Base-by-base conservation (phyloP, 2,888 invertebrate species). In the Drosophila tanythrix region DNA sequence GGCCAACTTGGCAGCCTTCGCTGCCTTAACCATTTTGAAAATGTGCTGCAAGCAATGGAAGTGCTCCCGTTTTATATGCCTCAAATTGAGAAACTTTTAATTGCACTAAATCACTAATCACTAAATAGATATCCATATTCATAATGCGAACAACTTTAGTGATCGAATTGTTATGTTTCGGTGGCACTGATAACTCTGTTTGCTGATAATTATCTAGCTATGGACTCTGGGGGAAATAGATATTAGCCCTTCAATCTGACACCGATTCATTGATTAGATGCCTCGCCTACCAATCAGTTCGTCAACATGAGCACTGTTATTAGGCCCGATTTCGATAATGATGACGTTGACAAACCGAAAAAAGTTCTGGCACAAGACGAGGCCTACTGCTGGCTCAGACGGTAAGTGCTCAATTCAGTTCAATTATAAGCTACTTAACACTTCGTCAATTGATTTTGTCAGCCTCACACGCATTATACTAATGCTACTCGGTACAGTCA, bases 101-200 rank as follows among this genome's bases (percentile, higher is more conserved):
- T 82, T 74, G 67, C 31, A 48, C 51, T 38, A 33, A 33, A 33
- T 33, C 33, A 33, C 10, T 33, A 11, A 61, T 59, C 43, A n/a
- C 6, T 18, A 43, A 21, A 48, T 40, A n/a, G 27, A 38, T 25
- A 56, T 55, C 4, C 13, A n/a, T 52, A 60, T 79, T 69, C 85
- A 88, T 89, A 88, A 89, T 25, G 40, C 51, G n/a, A 53, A 76
- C 83, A 74, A 68, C 56, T 25, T 15, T 35, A 72, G 71, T 83
- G 87, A 84, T 84, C 77, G 88, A 84, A 75, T 89, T 69, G 73
- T 90, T 89, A 67, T 83, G 81, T 81, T 81, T 70, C 25, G 48
- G 59, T 35, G n/a, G 52, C 35, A 29, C 63, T 57, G 90, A 89
- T 83, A 88, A 84, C 70, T 73, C 31, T 6, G 50, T 13, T 38